phyloP scores from a whole-genome alignment of 1,140 invertebrate genomes.

The Eriocheir sinensis region DNA sequence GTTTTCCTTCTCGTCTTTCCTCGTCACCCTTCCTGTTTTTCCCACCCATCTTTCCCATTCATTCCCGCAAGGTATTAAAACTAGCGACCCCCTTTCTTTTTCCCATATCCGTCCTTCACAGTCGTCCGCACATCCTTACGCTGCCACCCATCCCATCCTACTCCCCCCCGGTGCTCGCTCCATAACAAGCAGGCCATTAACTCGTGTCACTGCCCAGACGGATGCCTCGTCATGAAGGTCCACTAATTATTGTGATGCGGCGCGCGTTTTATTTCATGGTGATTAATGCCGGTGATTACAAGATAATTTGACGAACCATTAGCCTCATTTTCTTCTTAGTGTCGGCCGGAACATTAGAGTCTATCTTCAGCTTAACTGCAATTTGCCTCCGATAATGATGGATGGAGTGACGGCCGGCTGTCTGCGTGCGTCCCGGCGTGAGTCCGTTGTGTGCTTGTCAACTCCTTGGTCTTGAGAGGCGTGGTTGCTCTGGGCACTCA shows the following conservation, averaged over 20 bases:
- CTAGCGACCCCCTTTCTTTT: background rate
- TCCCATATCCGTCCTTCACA: background rate
- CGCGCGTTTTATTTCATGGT: background rate
- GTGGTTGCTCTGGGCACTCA: too few species aligned
- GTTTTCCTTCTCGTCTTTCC: background rate
- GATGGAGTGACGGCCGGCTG: background rate
- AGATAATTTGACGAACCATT: slow-evolving; percentile 16
- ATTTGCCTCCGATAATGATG: slow-evolving; percentile 15
- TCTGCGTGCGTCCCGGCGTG: background rate
- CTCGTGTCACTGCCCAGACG: background rate
- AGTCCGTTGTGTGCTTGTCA: background rate
- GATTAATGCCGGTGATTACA: background rate
- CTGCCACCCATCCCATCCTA: background rate
- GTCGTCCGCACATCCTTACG: background rate
- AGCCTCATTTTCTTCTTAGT: slow-evolving; percentile 24
- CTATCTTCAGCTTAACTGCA: background rate
- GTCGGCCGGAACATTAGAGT: background rate
- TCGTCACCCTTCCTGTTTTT: background rate
- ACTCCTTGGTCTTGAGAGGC: too few species aligned
- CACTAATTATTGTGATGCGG: background rate
- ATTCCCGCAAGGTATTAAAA: background rate
- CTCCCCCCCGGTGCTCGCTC: too few species aligned
- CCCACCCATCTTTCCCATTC: background rate
- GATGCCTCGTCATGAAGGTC: slow-evolving; percentile 22
- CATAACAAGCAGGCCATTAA: too few species aligned